These are phyloP conservation scores for Clamator glandarius DNA, from an alignment of 2,797 vertebrate genomes.

Conservation along the genomic window DNA sequence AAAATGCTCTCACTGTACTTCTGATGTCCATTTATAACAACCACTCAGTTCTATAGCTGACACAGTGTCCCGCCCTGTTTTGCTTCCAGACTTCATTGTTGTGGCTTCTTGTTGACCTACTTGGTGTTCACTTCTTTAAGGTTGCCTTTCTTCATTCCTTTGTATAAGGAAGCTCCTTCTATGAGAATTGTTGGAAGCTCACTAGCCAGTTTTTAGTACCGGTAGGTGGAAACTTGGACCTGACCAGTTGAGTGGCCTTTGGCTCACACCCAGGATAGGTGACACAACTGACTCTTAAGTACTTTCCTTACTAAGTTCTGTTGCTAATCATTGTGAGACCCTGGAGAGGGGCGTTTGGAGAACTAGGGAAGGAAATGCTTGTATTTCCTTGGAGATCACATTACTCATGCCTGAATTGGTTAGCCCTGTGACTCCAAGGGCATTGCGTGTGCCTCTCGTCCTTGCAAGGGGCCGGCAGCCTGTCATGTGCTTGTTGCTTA, in stretches of 20 bases:
- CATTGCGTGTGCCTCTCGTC: neutral
- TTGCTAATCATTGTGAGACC: neutral
- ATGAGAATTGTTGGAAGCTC: neutral
- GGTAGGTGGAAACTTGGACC: neutral
- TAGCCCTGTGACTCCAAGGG: conserved; percentile 2
- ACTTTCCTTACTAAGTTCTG: neutral
- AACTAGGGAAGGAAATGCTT: conserved; percentile 29
- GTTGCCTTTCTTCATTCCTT: conserved; percentile 4
- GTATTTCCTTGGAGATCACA: neutral
- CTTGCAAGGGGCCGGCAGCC: neutral
- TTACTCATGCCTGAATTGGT: neutral
- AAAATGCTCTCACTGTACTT: neutral
- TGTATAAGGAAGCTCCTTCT: conserved; percentile 11
- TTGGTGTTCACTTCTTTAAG: neutral
- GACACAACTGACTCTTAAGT: rapidly evolving
- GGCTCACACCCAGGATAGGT: neutral
- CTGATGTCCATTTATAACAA: conserved; percentile 14
- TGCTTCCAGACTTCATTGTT: conserved; percentile 35
- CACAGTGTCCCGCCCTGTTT: conserved; percentile 9
- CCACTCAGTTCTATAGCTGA: neutral
- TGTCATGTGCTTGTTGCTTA: conserved; percentile 22
- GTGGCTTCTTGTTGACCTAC: conserved; percentile 49
- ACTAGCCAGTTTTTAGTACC: neutral
- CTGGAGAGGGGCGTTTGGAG: neutral
- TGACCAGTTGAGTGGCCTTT: neutral